Conservation (phyloP, 2,797 vertebrate species). For the Toxotes lorentzi region DNA sequence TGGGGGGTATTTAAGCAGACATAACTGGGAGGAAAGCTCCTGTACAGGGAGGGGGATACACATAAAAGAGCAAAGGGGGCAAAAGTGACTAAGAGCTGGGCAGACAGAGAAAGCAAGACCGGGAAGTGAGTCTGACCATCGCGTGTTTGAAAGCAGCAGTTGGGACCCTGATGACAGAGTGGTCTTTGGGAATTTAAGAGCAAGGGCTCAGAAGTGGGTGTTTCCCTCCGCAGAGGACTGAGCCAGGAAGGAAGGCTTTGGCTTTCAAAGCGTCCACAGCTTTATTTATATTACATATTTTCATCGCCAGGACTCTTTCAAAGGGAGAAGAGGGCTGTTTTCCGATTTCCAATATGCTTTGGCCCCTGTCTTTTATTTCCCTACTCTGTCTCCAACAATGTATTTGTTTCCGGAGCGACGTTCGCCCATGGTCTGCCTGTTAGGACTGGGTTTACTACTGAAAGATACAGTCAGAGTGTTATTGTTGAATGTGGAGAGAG, state of each 20-base stretch:
- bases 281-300: slow-evolving; percentile 92
- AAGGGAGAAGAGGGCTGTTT: slow-evolving; percentile 81
- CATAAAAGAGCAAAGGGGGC: slow-evolving; percentile 85
- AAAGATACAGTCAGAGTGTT: slow-evolving; percentile 75
- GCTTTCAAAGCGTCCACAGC: slow-evolving; percentile 87
- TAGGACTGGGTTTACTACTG: slow-evolving; percentile 71
- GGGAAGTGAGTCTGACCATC: slow-evolving; percentile 83
- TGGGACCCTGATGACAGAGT: slow-evolving; percentile 90
- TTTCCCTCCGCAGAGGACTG: slow-evolving; percentile 81
- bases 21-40: slow-evolving; percentile 74
- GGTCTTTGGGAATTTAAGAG: slow-evolving; percentile 89
- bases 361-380: slow-evolving; percentile 76
- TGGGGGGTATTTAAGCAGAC: slow-evolving; percentile 76
- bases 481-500: slow-evolving; percentile 74
- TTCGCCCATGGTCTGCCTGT: slow-evolving; percentile 58
- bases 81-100: slow-evolving; percentile 61
- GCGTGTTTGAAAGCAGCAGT: slow-evolving; percentile 87
- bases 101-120: slow-evolving; percentile 61
- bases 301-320: slow-evolving; percentile 86
- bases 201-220: slow-evolving; percentile 80
- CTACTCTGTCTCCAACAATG: slow-evolving; percentile 69
- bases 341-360: slow-evolving; percentile 77
- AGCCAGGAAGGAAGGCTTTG: slow-evolving; percentile 89
- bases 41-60: slow-evolving; percentile 69
- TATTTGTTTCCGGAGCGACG: slow-evolving; percentile 76